Percentiles rank a stretch among this genome's conserved stretches.
Evolutionary conservation across 2,797 vertebrate species (phyloP).

Genomic region (Botia kubotai): DNA sequence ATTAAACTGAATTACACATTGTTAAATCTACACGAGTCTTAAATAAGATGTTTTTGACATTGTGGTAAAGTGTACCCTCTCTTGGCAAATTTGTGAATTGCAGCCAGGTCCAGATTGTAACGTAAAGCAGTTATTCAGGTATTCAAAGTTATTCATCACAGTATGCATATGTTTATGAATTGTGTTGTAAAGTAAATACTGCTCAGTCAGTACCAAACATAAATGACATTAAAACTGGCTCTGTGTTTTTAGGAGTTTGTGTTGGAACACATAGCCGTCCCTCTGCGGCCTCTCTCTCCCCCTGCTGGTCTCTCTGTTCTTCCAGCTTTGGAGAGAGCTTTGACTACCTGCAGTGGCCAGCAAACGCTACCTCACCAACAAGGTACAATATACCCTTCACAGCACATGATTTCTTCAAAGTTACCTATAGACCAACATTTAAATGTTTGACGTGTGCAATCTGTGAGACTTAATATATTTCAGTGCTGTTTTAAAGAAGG

Average conservation of each 20-base stretch:
- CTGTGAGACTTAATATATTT: no score
- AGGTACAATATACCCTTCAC: constrained; percentile 74
- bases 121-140: no score
- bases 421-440: no score
- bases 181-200: no score
- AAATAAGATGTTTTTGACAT: neutral
- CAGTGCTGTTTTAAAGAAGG: no score
- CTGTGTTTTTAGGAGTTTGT: constrained; percentile 78
- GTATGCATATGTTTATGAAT: no score
- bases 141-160: no score
- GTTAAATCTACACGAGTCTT: neutral
- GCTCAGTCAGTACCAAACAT: no score
- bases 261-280: constrained; percentile 67
- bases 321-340: constrained; percentile 83
- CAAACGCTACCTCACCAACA: constrained; percentile 94
- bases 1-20: neutral
- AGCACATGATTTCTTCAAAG: neutral
- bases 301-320: constrained; percentile 76
- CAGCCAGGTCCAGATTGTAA: neutral
- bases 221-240: neutral
- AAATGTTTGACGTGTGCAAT: no score
- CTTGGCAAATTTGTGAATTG: constrained; percentile 11
- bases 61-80: constrained; percentile 9
- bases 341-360: constrained; percentile 90
- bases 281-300: constrained; percentile 75